These are phyloP conservation scores for Oreochromis spilurus DNA, from an alignment of 2,113 vertebrate genomes.

Conservation along the genomic window DNA sequence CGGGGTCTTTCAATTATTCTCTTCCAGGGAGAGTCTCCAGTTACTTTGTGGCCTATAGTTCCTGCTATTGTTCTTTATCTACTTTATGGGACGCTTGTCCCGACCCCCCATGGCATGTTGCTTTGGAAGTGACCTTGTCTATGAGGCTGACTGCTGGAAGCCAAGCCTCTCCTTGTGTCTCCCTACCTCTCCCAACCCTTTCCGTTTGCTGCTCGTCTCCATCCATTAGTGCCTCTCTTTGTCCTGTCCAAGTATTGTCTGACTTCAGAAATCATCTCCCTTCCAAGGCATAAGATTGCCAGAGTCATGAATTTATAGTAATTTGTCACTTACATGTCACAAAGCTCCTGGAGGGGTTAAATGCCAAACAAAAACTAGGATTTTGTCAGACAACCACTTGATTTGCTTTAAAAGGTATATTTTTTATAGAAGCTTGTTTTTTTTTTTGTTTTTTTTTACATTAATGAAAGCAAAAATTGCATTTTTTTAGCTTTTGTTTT, in stretches of 20 bases:
- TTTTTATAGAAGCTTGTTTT: neutral
- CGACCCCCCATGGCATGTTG: slow-evolving; percentile 65
- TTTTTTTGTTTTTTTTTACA: neutral
- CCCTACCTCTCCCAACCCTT: slow-evolving; percentile 64
- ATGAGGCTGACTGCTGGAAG: slow-evolving; percentile 55
- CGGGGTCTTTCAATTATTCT: slow-evolving; percentile 69
- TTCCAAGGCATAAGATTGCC: neutral
- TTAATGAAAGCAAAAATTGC: neutral
- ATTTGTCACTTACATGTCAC: slow-evolving; percentile 8
- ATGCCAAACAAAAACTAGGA: neutral
- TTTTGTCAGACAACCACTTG: slow-evolving; percentile 17
- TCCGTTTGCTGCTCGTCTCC: slow-evolving; percentile 43
- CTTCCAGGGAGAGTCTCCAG: slow-evolving; percentile 75
- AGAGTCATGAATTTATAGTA: neutral
- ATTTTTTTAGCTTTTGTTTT: neutral
- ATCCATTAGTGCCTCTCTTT: slow-evolving; percentile 22
- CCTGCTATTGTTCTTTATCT: slow-evolving; percentile 92
- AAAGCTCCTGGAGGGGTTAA: neutral
- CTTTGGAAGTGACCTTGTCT: slow-evolving; percentile 74
- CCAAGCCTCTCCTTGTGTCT: slow-evolving; percentile 44
- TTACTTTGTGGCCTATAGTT: slow-evolving; percentile 77
- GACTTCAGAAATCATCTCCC: neutral
- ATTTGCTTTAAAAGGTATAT: neutral
- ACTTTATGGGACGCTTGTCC: slow-evolving; percentile 76
- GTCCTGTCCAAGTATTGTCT: slow-evolving; percentile 2